These are phyloP conservation scores for Nephotettix cincticeps DNA, from an alignment of 1,140 invertebrate species.

Conservation along the genomic window DNA sequence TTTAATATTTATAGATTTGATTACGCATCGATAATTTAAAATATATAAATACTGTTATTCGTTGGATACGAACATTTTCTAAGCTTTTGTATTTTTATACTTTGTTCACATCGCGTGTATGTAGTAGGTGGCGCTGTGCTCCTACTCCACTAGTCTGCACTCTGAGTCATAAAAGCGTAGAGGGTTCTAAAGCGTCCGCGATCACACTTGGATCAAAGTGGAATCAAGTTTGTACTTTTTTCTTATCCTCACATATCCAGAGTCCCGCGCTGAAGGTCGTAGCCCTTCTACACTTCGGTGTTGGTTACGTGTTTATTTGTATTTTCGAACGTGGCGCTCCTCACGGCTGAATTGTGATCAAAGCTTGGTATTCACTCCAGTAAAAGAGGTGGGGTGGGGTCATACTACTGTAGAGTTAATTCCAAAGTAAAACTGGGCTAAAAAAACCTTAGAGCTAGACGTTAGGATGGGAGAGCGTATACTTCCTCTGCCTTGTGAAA, in stretches of 20 bases:
- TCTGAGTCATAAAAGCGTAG: constrained; percentile 15
- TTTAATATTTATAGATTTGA: not conserved
- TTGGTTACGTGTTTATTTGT: not conserved
- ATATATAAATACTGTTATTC: not conserved
- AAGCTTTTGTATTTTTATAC: constrained; percentile 20
- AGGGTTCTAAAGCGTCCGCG: not conserved
- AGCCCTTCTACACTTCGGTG: not conserved
- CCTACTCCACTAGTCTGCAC: not conserved
- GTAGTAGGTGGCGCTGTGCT: too few species aligned
- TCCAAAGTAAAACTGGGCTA: too few species aligned
- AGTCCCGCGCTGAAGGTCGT: not conserved
- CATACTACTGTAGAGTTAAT: too few species aligned
- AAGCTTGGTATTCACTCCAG: too few species aligned
- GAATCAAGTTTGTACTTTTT: constrained; percentile 1
- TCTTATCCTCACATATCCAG: not conserved
- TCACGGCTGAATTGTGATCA: too few species aligned
- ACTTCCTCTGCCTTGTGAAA: too few species aligned
- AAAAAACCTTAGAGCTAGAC: too few species aligned
- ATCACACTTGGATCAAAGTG: not conserved
- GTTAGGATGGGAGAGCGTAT: too few species aligned
- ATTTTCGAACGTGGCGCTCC: too few species aligned
- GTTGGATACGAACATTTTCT: not conserved
- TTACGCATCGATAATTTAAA: constrained; percentile 5
- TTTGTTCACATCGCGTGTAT: not conserved
- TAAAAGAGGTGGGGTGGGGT: too few species aligned